Evolutionary conservation across 2,113 vertebrate species (phyloP), one percentile per base, ranked within the genome.

Genomic region (Zonotrichia leucophrys): DNA sequence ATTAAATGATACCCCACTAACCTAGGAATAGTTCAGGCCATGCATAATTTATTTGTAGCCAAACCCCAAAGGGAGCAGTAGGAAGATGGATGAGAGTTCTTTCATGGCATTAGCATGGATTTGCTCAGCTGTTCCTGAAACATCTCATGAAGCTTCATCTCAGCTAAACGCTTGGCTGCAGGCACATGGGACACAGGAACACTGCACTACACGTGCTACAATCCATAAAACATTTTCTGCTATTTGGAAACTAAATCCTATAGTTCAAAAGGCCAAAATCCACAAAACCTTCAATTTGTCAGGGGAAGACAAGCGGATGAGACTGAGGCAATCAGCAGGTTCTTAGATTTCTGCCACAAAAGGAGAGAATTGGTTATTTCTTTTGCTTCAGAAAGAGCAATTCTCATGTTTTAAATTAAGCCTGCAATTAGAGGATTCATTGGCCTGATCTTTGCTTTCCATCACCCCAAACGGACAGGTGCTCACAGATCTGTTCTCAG

Each of bases 171-270:
- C 67, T 88, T 91, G 87, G 63, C 87, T 92, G 31, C 60, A 56
- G 79, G 82, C 85, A 75, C 31, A 12, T 37, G 75, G 70, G 86
- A 62, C 62, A 47, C 6, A 5, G 91, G 49, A 95, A 56, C 74
- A 83, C 16, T 39, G 42, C 20, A 35, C 35, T 24, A 39, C 72
- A 55, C 24, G 14, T 47, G 64, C 56, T 90, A 42, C 80, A 70
- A 74, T 74, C 83, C 79, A 74, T 75, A 68, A 59, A 90, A 70
- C 35, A 63, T 74, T 92, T 92, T 53, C 86, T 77, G 49, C 35
- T 92, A 47, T 93, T 96, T 89, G 60, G 33, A 87, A 90, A 80
- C 31, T n/a, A 89, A 95, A 92, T 87, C 92, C 47, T 83, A 7
- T 1, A 27, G 39, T 89, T 83, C 47, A 83, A 92, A 83, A 93